These are phyloP conservation scores for Caenorhabditis remanei DNA, from an alignment of 1,140 invertebrate species.

Conservation along the genomic window DNA sequence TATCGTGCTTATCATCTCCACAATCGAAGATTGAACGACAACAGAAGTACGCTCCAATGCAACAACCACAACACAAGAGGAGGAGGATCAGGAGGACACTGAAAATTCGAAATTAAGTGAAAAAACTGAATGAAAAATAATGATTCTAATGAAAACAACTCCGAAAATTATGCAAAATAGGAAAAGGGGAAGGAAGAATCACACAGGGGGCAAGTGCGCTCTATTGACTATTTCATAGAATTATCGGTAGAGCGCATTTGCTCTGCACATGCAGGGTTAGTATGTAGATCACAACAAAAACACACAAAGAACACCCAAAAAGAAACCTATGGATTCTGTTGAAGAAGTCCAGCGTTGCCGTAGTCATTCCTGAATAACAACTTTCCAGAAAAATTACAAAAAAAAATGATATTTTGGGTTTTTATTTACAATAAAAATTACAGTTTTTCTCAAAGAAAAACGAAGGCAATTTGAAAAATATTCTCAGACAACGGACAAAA, in stretches of 20 bases:
- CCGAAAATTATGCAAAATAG: background rate
- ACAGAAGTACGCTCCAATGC: conserved; percentile 35
- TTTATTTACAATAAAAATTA: conserved; percentile 2
- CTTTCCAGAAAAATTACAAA: background rate
- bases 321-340: background rate
- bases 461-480: background rate
- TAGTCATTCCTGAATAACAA: conserved; percentile 8
- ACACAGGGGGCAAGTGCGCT: too few relatives aligned
- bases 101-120: background rate
- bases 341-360: conserved; percentile 8
- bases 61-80: conserved; percentile 35
- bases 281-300: background rate
- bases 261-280: too few relatives aligned
- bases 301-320: background rate
- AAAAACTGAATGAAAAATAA: background rate
- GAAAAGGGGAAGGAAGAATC: too few relatives aligned
- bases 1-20: conserved; percentile 32
- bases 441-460: background rate
- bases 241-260: too few relatives aligned
- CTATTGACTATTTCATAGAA: too few relatives aligned
- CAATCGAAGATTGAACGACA: conserved; percentile 48
- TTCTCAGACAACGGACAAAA: too few relatives aligned
- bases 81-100: conserved; percentile 31
- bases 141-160: too few relatives aligned
- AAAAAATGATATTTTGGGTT: background rate